Evolutionary conservation across 2,797 vertebrate species (phyloP).

Genomic region (Poecilia gillii): DNA sequence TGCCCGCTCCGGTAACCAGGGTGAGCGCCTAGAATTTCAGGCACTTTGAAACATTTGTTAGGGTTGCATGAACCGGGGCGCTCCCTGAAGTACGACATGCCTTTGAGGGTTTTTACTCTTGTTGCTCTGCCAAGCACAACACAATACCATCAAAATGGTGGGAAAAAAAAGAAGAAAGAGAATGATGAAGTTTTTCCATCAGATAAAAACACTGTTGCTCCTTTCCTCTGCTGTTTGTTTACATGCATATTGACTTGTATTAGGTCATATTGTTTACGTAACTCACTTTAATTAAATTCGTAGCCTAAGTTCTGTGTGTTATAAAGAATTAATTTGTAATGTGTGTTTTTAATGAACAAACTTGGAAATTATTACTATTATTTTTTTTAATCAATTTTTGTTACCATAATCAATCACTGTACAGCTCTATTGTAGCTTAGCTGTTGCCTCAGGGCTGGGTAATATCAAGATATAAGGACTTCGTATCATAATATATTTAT

Average conservation of each 20-base stretch:
- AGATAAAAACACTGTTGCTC: neutral
- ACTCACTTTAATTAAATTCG: neutral
- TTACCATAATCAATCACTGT: neutral
- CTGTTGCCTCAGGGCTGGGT: neutral
- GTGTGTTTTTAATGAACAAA: neutral
- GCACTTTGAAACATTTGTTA: neutral
- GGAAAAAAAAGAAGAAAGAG: neutral
- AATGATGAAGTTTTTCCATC: neutral
- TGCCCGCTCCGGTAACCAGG: conserved; percentile 59
- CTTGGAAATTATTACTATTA: neutral
- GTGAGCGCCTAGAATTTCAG: neutral
- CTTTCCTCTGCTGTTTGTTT: neutral
- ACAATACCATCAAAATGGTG: neutral
- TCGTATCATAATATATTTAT: too few species aligned
- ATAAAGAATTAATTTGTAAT: neutral
- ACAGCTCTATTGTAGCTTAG: neutral
- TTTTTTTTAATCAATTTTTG: neutral
- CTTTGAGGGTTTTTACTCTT: neutral
- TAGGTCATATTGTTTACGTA: neutral
- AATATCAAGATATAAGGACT: too few species aligned
- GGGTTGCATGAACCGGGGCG: neutral
- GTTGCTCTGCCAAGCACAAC: neutral
- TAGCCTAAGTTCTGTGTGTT: neutral
- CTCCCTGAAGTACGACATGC: neutral
- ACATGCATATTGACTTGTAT: neutral